Conservation (phyloP, 2,113 vertebrate genomes). For the Pogona vitticeps region DNA sequence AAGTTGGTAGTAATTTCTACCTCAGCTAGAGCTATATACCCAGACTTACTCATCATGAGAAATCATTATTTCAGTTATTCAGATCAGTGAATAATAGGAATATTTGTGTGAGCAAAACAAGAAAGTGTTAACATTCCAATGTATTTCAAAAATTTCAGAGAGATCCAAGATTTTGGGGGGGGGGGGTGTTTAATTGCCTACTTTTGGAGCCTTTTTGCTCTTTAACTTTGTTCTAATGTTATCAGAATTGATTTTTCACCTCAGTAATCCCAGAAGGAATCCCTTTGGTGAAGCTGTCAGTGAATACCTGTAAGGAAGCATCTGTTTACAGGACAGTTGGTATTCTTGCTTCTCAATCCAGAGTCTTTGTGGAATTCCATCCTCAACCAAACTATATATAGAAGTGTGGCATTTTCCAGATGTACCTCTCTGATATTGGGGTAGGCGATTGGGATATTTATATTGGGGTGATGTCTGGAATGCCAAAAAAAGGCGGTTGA, state of each 20-base stretch:
- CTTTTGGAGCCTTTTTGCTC: slow-evolving; percentile 61
- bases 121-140: slow-evolving; percentile 41
- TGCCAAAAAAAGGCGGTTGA: slow-evolving; percentile 18
- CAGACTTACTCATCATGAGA: slow-evolving; percentile 24
- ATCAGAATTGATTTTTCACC: slow-evolving; percentile 79
- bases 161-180: slow-evolving; percentile 64
- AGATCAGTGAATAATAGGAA: neutral
- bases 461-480: slow-evolving; percentile 11
- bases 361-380: slow-evolving; percentile 52
- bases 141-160: slow-evolving; percentile 43
- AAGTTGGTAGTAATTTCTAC: no score
- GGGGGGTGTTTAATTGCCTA: no score
- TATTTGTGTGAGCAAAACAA: slow-evolving; percentile 21
- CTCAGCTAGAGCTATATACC: neutral
- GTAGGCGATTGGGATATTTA: neutral
- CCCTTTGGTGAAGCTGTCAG: slow-evolving; percentile 74
- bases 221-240: slow-evolving; percentile 79
- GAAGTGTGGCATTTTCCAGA: slow-evolving; percentile 74
- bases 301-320: slow-evolving; percentile 74
- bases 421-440: neutral
- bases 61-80: slow-evolving; percentile 17
- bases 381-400: slow-evolving; percentile 74
- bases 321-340: slow-evolving; percentile 73
- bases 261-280: slow-evolving; percentile 75
- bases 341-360: slow-evolving; percentile 75